phyloP scores from a whole-genome alignment of 30 jellyfish, hydroid and myxozoan genomes.

The Aurelia sp. region DNA sequence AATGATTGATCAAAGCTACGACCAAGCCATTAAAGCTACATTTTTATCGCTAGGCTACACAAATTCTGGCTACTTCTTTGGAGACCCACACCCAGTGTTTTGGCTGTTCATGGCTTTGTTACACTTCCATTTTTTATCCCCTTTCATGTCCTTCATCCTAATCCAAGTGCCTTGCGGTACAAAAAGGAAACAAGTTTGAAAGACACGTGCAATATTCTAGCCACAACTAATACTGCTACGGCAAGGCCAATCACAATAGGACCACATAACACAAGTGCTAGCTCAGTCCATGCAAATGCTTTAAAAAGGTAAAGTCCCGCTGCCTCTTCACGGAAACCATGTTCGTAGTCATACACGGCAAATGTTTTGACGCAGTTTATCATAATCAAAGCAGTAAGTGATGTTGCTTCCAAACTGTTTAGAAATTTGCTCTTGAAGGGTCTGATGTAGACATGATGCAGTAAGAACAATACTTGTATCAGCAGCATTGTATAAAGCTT shows the following conservation, averaged over 20 bases:
- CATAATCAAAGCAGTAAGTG: slow-evolving; percentile 30
- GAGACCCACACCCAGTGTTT: no score
- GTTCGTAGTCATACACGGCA: slow-evolving; percentile 3
- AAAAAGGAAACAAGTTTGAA: not conserved
- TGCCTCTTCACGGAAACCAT: slow-evolving; percentile 1
- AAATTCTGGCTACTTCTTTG: no score
- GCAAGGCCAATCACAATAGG: not conserved
- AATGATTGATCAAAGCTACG: no score
- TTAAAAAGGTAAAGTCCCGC: not conserved
- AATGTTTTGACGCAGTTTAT: slow-evolving; percentile 15
- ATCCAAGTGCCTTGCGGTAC: no score
- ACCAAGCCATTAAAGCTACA: no score
- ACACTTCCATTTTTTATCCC: no score
- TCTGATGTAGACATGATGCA: slow-evolving; percentile 37
- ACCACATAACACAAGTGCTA: not conserved
- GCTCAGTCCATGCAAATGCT: not conserved
- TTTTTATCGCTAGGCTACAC: no score
- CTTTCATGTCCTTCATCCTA: no score
- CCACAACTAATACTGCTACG: not conserved
- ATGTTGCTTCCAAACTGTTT: slow-evolving; percentile 44
- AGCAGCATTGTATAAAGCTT: slow-evolving; percentile 15
- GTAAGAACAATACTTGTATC: slow-evolving; percentile 28
- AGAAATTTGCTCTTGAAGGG: slow-evolving; percentile 51
- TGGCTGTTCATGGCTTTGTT: no score
- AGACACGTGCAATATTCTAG: not conserved